A percentile compares a stretch with the other conserved stretches of the same genome.
phyloP scores from a whole-genome alignment of 2,888 invertebrate species.

The Neocrepidodera transversa region DNA sequence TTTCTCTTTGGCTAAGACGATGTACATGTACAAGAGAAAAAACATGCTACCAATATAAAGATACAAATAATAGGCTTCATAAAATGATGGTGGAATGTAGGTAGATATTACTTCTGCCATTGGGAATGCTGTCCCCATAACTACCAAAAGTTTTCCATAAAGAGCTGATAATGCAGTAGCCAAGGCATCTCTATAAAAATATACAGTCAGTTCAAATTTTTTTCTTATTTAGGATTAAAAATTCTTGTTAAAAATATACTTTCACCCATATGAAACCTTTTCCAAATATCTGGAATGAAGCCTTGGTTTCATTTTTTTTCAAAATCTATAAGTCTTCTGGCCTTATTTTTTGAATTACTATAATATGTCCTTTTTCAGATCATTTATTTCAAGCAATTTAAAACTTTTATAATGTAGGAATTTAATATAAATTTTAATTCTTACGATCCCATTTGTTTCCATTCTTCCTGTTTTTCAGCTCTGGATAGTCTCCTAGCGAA shows the following conservation, averaged over 20 bases:
- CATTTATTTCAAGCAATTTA: no score
- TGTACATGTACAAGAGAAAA: conserved; percentile 72
- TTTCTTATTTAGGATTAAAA: no score
- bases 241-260: no score
- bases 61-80: conserved; percentile 77
- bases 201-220: no score
- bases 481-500: conserved; percentile 66
- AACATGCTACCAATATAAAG: conserved; percentile 74
- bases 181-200: conserved; percentile 77
- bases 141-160: conserved; percentile 91
- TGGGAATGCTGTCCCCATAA: conserved; percentile 94
- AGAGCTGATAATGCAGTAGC: conserved; percentile 90
- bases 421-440: conserved; percentile 54
- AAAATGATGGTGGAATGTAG: conserved; percentile 91
- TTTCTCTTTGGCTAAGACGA: conserved; percentile 71
- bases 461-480: conserved; percentile 65
- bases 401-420: no score
- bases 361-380: no score
- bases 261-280: no score
- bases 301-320: no score
- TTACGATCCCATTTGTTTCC: conserved; percentile 75
- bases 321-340: no score
- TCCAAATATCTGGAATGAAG: no score
- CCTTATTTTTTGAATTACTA: no score
- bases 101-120: conserved; percentile 96